Base-by-base conservation (phyloP, 2,113 vertebrate genomes). In the Cichladusa arquata region DNA sequence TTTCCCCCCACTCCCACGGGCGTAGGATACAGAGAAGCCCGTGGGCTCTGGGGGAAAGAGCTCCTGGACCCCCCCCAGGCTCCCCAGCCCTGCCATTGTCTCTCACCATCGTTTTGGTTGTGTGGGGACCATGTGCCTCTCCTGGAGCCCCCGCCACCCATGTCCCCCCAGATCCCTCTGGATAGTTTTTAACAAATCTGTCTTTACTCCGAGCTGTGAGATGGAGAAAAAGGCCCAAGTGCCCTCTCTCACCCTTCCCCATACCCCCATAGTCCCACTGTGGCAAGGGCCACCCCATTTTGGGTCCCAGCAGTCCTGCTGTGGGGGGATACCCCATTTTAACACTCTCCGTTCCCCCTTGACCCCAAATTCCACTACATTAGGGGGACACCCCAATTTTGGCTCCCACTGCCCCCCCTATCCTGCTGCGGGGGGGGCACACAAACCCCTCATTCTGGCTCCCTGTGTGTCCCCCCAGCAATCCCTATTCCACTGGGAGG, bases 11-110 rank as follows among this genome's bases (percentile, higher is more conserved):
- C 97, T 98, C 98, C 98, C 96, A 98, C 98, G 98, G 98, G 99
- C 98, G 99, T 99, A 98, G 98, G 98, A 97, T 99, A 99, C 99
- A 99, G 99, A 99, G 99, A 99, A 99, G 99, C 99, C 98, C 98
- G 96, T 98, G 98, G 98, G 98, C 97, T 98, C 98, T 98, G 96
- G 88, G 69, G 96, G 98, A 98, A 98, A 98, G 98, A 98, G 98
- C 98, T 98, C 96, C 95, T 84, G 19, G 36, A 84, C 26, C 94
- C 45, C 95, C 91, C 58, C 53, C 61, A 67, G 44, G 61, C 53
- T 60, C 62, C 71, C 79, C 3, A 2, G 93, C 95, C 93, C 76
- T 42, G 77, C 90, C 86, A 93, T 95, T 97, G 76, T 97, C 66
- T 94, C 96, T 97, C 87, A 73, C 96, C 97, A 97, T 97, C 40